Base-by-base conservation (phyloP, 2,888 invertebrate genomes). In the Octonoba sinensis region DNA sequence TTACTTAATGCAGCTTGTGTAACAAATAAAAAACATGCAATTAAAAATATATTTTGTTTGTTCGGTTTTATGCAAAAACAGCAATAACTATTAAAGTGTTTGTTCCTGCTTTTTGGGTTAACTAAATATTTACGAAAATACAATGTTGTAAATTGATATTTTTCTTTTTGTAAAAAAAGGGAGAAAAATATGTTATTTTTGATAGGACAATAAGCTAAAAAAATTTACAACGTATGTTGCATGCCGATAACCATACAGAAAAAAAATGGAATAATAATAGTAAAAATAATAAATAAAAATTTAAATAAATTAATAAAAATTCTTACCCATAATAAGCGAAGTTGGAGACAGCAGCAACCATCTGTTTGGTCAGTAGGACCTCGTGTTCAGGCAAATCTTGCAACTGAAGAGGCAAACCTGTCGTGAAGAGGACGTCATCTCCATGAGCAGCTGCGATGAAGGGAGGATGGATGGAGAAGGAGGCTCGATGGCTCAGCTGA, bases 401-500 rank as follows among this genome's bases (percentile, higher is more conserved):
- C 11, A 84, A n/a, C 3, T 74, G 27, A 0, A 83, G 36, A 13
- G 82, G 77, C n/a, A 85, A 66, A 27, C 85, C 85, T 20, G 85
- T 60, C 1, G 83, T 44, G 20, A 83, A 75, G 3, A 85, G 54
- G 15, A 85, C 84, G 56, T 85, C 85, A 36, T 85, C 85, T 16
- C 85, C 85, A 22, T 85, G 85, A n/a, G 72, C 78, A 18, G 85
- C 84, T 22, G 70, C 67, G 12, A 85, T 76, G 65, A 84, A 85
- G n/a, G 54, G 13, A 2, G 85, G 85, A 11, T 85, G 83, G 18
- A 69, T 81, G 0, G 87, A 87, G 60, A 84, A 84, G 1, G 84
- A 83, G 0, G 87, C 85, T 8, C 86, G 73, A 62, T 87, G 87
- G n/a, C 82, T 73, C 47, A 87, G 86, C 47, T 86, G 84, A 82